Percentiles rank a stretch among this genome's conserved stretches.
These are phyloP conservation scores for Rapana venosa DNA, from an alignment of 2,888 invertebrate species.

Conservation along the genomic window DNA sequence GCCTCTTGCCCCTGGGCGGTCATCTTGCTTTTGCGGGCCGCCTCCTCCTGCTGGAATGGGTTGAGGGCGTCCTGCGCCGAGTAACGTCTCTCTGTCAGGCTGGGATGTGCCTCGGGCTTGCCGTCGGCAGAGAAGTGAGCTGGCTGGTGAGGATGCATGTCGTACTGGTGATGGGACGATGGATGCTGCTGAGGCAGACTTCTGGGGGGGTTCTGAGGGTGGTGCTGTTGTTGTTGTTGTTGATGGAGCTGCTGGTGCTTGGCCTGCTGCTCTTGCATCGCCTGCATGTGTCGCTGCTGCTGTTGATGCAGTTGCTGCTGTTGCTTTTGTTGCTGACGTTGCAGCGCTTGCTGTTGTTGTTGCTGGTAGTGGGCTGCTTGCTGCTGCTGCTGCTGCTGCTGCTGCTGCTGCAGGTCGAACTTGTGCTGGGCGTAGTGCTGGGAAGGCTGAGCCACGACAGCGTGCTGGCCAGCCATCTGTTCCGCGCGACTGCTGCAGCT, in stretches of 20 bases:
- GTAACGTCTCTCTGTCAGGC: conserved; percentile 27
- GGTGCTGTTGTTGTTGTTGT: conserved; percentile 39
- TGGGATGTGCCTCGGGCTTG: neutral
- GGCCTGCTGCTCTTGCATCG: conserved; percentile 6
- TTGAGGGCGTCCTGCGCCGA: conserved; percentile 1
- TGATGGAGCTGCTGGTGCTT: neutral
- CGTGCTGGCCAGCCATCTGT: neutral
- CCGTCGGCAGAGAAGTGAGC: conserved; percentile 12
- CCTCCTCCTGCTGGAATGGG: conserved; percentile 15
- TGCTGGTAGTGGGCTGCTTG: neutral
- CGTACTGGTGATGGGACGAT: conserved; percentile 35
- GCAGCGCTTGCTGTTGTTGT: conserved; percentile 13
- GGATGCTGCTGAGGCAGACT: conserved; percentile 14
- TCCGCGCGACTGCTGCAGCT: neutral
- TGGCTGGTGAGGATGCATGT: conserved; percentile 33
- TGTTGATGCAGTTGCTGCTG: conserved; percentile 29
- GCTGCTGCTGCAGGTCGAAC: conserved; percentile 18
- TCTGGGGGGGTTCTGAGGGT: neutral
- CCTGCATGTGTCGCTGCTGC: conserved; percentile 13
- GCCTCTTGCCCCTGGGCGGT: neutral
- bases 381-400: neutral
- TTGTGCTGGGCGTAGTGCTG: conserved; percentile 23
- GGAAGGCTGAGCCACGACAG: neutral
- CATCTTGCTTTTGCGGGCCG: conserved; percentile 27
- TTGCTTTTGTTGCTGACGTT: conserved; percentile 3